Evolutionary conservation across 2,888 invertebrate genomes (phyloP), one percentile per base, ranked within the genome.

Genomic region (Sarcophaga subvicina): DNA sequence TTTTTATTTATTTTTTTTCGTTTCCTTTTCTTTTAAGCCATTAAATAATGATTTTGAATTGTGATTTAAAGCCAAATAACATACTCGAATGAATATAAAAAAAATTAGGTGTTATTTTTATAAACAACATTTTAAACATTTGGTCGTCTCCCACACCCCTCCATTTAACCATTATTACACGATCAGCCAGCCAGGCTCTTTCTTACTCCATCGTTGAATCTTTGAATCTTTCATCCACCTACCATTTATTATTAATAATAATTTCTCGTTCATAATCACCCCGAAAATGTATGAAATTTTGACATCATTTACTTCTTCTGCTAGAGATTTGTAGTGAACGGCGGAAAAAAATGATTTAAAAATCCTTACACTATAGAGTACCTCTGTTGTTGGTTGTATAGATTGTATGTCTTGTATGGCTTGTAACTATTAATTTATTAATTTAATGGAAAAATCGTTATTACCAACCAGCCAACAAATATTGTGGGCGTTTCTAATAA

Each of bases 401-500:
- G 20, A 17, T 80, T 66, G 82, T 75, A 82, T 37, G 8, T 6
- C 37, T 37, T 62, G 49, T 8, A 47, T 54, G 54, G 20, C 25
- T 80, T 66, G 82, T 75, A 82, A 79, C 85, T 87, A 89, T 91
- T 92, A 92, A 92, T 91, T 91, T 92, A 92, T 91, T 92, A 88
- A 91, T 91, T 92, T 91, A 92, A 92, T 92, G 91, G 91, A 90
- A 91, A 90, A 91, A 91, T 91, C 91, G 91, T 91, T 92, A 90
- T 89, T 89, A 89, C 89, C 70, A 85, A 87, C 80, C 82, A 76
- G 86, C 88, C 77, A 87, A 88, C 83, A 85, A 80, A 84, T 84
- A 84, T 88, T 79, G 89, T 86, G 80, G 92, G 91, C 91, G 91
- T 91, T 92, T 91, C 92, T 92, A 91, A 91, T 91, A 91, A 37